Conservation (phyloP, 2,113 vertebrate genomes). For the Protobothrops flavoviridis region DNA sequence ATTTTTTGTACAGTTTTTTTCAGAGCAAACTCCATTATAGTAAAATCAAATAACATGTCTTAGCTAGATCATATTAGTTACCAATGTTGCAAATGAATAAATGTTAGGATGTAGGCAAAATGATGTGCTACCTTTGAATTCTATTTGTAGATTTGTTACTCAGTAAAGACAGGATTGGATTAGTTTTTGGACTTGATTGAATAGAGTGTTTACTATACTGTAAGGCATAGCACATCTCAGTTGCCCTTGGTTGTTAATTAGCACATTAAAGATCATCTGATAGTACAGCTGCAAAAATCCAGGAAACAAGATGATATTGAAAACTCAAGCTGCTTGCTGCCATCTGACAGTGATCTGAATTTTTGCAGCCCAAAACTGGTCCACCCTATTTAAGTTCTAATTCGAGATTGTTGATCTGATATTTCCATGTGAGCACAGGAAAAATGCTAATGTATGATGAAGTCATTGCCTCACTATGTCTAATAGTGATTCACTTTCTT, state of each 20-base stretch:
- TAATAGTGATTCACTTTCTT: background rate
- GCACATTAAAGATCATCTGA: background rate
- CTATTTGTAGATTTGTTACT: background rate
- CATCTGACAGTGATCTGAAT: background rate
- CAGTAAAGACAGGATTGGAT: background rate
- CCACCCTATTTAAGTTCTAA: background rate
- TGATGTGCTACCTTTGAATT: background rate
- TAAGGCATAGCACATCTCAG: background rate
- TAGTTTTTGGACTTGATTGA: background rate
- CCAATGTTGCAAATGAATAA: background rate
- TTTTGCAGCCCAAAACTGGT: background rate
- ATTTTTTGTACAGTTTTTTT: background rate
- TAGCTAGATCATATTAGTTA: background rate
- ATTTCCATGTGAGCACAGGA: background rate
- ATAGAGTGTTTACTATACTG: background rate
- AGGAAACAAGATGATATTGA: background rate
- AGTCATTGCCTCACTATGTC: background rate
- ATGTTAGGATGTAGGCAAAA: background rate
- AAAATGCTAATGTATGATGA: background rate
- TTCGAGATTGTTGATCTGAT: background rate
- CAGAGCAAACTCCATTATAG: background rate
- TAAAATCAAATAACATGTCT: background rate
- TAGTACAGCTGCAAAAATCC: background rate
- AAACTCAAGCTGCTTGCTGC: background rate
- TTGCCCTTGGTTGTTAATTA: background rate